These are phyloP conservation scores for Seira musarum DNA, from an alignment of 2,888 invertebrate genomes.

Conservation along the genomic window DNA sequence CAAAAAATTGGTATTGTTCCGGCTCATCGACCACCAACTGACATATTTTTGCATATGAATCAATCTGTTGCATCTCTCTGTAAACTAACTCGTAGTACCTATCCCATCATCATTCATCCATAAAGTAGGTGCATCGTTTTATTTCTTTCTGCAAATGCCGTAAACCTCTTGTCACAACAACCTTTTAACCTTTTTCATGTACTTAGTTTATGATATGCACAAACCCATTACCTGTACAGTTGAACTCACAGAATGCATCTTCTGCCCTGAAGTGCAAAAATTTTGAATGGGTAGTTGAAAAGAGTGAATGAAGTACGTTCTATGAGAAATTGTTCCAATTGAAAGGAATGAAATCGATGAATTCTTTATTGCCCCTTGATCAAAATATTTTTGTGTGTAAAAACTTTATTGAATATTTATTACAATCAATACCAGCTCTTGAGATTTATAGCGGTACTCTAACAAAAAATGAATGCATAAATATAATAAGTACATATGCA, in stretches of 20 bases:
- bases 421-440: constrained; percentile 27
- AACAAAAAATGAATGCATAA: constrained; percentile 9
- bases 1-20: too few relatives aligned
- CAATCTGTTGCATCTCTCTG: background rate
- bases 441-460: constrained; percentile 47
- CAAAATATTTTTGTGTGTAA: constrained; percentile 7
- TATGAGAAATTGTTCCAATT: background rate
- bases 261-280: background rate
- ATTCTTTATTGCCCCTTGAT: background rate
- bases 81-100: background rate
- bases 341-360: background rate
- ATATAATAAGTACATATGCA: too few relatives aligned
- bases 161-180: constrained; percentile 31
- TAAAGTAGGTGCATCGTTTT: background rate
- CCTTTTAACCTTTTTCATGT: background rate
- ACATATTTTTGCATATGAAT: background rate
- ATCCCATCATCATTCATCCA: constrained; percentile 19
- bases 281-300: background rate
- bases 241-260: background rate
- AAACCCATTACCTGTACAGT: too few relatives aligned
- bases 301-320: background rate
- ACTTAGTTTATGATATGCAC: background rate
- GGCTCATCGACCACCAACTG: constrained; percentile 42
- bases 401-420: background rate
- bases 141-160: background rate